Evolutionary conservation across 1,140 invertebrate genomes (phyloP).

Genomic region (Drosophila arawakana): DNA sequence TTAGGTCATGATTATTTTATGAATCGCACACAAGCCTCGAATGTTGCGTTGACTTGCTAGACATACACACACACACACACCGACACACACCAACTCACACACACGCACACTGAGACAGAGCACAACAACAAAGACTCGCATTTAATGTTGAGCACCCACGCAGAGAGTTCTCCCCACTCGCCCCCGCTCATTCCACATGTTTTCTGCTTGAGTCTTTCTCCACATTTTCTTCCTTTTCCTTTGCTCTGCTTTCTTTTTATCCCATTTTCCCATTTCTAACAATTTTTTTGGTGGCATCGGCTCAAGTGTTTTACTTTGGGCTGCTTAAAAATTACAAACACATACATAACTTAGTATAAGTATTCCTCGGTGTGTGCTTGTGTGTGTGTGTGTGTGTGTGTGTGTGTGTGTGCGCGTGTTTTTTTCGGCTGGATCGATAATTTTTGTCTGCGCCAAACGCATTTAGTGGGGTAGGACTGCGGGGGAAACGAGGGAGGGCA

Average conservation of each 20-base stretch:
- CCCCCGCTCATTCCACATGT: background rate
- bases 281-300: conserved; percentile 21
- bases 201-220: conserved; percentile 31
- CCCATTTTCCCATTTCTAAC: conserved; percentile 6
- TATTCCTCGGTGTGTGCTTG: background rate
- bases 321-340: conserved; percentile 54
- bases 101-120: conserved; percentile 1
- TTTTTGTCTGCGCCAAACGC: conserved; percentile 67
- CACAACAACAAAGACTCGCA: background rate
- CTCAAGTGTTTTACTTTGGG: conserved; percentile 71
- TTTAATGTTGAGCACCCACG: conserved; percentile 35
- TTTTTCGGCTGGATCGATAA: conserved; percentile 59
- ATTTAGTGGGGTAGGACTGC: conserved; percentile 40
- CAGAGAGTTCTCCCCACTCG: conserved; percentile 9
- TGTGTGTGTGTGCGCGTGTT: conserved; percentile 23
- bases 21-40: conserved; percentile 54
- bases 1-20: conserved; percentile 73
- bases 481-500: background rate
- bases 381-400: background rate
- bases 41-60: conserved; percentile 54
- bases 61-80: conserved; percentile 9
- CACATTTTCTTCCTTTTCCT: conserved; percentile 6
- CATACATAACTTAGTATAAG: conserved; percentile 11
- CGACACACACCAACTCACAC: background rate
- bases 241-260: conserved; percentile 11